Evolutionary conservation across 2,888 invertebrate species (phyloP), one percentile per base, ranked within the genome.

Genomic region (Mycalesis mineus): DNA sequence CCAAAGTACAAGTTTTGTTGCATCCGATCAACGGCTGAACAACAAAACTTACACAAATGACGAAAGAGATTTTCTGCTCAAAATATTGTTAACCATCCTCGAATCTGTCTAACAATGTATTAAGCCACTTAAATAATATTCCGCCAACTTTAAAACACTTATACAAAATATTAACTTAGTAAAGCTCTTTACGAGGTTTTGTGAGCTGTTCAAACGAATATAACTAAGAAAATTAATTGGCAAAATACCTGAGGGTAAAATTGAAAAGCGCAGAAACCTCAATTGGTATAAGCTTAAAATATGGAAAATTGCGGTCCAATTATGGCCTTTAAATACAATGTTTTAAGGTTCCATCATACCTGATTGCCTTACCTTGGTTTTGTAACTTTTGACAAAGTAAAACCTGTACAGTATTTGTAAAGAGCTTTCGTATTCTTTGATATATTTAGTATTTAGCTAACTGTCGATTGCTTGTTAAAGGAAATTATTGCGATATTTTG

Each of bases 181-280:
- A 60, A 60, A 55, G 57, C 55, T 40, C 50, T 48, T 54, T 40
- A 49, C 47, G 54, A 55, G 37, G 52, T 62, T 62, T 55, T 28
- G 51, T 55, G 42, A 40, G 40, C 44, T 48, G 36, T 50, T 39
- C 37, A 37, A 48, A 57, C 41, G 42, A 56, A 58, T 33, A 55
- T 45, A 54, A 51, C 60, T 52, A 60, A 58, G 63, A 56, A 69
- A 73, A 70, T 73, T 70, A 71, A 72, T 74, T 70, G 66, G 64
- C 64, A 61, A 68, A 68, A 69, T 69, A 68, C 66, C 67, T 67
- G 54, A 33, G 45, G 64, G 57, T 58, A 39, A 62, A 45, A 49
- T 62, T 64, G 60, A 49, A 62, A 48, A 54, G 56, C 57, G 56
- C 47, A 56, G 52, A 55, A 60, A 58, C 40, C 56, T 58, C 40